These are phyloP conservation scores for Maccullochella peelii DNA, from an alignment of 2,113 vertebrate genomes.

Conservation along the genomic window DNA sequence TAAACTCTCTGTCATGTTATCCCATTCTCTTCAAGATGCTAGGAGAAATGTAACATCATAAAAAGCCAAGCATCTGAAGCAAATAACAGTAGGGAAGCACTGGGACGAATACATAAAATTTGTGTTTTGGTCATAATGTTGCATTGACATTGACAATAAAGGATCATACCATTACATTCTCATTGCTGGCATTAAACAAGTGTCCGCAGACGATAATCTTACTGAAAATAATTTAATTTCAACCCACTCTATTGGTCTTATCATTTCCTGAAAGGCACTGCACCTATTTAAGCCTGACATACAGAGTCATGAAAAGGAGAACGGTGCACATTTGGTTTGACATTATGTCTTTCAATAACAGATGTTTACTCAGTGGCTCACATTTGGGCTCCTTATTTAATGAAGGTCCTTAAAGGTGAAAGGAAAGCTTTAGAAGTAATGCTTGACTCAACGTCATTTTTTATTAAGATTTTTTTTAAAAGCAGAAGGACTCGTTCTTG, in stretches of 20 bases:
- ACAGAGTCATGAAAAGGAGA: slow-evolving; percentile 40
- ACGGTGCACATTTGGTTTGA: slow-evolving; percentile 54
- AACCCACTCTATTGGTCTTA: slow-evolving; percentile 55
- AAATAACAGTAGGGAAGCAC: background rate
- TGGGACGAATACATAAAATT: slow-evolving; percentile 31
- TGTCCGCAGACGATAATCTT: slow-evolving; percentile 53
- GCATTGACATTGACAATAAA: slow-evolving; percentile 47
- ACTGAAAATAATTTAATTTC: slow-evolving; percentile 62
- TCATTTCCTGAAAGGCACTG: slow-evolving; percentile 55
- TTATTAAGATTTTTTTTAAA: slow-evolving; percentile 28
- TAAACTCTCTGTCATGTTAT: slow-evolving; percentile 60
- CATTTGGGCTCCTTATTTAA: slow-evolving; percentile 57
- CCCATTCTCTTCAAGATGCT: slow-evolving; percentile 29
- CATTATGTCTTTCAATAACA: slow-evolving; percentile 59
- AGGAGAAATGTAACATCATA: slow-evolving; percentile 38
- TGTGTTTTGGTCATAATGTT: slow-evolving; percentile 31
- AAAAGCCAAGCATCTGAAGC: background rate
- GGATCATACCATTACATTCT: slow-evolving; percentile 50
- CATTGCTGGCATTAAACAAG: slow-evolving; percentile 39
- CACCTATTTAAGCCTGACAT: slow-evolving; percentile 57
- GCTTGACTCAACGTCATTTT: slow-evolving; percentile 44
- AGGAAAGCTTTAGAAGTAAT: slow-evolving; percentile 46
- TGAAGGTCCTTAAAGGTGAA: slow-evolving; percentile 74
- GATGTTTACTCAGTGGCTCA: slow-evolving; percentile 63
- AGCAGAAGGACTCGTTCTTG: background rate